phyloP scores from a whole-genome alignment of 2,797 vertebrate species.

The Morelia viridis region DNA sequence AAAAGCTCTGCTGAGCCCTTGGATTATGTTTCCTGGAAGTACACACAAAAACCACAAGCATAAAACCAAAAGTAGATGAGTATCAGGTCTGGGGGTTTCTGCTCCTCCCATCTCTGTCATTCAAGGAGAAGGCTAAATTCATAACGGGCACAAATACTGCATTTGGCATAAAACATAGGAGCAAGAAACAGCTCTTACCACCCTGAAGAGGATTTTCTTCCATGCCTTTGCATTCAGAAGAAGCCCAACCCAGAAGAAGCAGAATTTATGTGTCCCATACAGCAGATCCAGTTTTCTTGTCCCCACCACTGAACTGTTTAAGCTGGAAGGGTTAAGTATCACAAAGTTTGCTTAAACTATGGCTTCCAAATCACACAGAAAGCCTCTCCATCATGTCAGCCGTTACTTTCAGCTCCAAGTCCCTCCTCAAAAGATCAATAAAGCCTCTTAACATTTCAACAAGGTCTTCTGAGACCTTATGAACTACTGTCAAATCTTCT shows the following conservation, averaged over 20 bases:
- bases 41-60: background rate
- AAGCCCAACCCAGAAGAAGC: constrained; percentile 5
- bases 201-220: background rate
- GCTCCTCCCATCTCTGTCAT: background rate
- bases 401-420: background rate
- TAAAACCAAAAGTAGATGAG: background rate
- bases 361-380: background rate
- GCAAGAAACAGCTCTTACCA: background rate
- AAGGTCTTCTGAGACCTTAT: background rate
- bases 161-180: background rate
- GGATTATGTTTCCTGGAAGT: background rate
- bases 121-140: background rate
- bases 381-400: background rate
- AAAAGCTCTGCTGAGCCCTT: background rate
- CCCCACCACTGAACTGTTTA: background rate
- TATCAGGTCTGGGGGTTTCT: background rate
- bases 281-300: background rate
- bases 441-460: background rate
- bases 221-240: background rate
- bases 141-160: background rate
- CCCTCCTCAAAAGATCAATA: background rate
- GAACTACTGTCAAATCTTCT: background rate
- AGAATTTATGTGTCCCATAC: background rate
- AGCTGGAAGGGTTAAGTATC: background rate
- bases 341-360: background rate